Evolutionary conservation across 2,888 invertebrate genomes (phyloP).

Genomic region (Pelosia muscerda): DNA sequence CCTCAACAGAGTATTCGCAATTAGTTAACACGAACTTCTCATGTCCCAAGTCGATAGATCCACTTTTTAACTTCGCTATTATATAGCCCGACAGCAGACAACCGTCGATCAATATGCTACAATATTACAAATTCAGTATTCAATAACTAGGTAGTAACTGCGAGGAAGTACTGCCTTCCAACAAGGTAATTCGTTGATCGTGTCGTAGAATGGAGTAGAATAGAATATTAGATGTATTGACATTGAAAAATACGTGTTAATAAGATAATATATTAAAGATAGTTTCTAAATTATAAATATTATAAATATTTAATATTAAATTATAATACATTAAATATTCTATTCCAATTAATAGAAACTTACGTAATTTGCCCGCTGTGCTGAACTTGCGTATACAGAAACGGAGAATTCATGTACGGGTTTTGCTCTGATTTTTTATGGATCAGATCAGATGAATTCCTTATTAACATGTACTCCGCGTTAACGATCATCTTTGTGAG

Average conservation of each 20-base stretch:
- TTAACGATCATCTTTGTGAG: slow-evolving; percentile 66
- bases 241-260: too few relatives aligned
- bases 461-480: slow-evolving; percentile 60
- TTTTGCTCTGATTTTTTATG: slow-evolving; percentile 45
- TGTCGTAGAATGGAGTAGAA: too few relatives aligned
- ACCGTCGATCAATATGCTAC: slow-evolving; percentile 66
- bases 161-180: too few relatives aligned
- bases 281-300: too few relatives aligned
- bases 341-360: too few relatives aligned
- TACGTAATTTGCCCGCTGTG: slow-evolving; percentile 64
- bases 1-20: slow-evolving; percentile 72
- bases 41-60: slow-evolving; percentile 64
- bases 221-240: too few relatives aligned
- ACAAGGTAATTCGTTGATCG: too few relatives aligned
- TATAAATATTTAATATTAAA: too few relatives aligned
- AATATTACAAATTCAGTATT: slow-evolving; percentile 22
- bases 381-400: slow-evolving; percentile 64
- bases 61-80: slow-evolving; percentile 56
- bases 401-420: slow-evolving; percentile 61
- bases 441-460: slow-evolving; percentile 62
- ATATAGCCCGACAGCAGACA: slow-evolving; percentile 64
- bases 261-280: too few relatives aligned
- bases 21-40: slow-evolving; percentile 46
- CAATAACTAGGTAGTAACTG: too few relatives aligned
- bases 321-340: too few relatives aligned